Conservation (phyloP, 1,140 invertebrate genomes). For the Lucilia cuprina region DNA sequence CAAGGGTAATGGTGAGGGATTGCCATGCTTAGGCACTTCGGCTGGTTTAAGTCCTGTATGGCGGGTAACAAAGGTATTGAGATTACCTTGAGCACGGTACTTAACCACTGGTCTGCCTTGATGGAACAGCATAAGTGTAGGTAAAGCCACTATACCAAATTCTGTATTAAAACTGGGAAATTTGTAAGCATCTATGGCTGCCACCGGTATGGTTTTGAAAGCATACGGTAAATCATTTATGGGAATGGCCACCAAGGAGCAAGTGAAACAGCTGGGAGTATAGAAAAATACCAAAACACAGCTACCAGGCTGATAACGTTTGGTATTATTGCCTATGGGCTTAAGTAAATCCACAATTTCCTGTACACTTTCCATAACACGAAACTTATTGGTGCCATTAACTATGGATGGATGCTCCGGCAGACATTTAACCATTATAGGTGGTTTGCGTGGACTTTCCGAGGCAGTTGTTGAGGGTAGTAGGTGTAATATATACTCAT, state of each 20-base stretch:
- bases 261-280: constrained; percentile 88
- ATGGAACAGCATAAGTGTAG: constrained; percentile 91
- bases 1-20: constrained; percentile 83
- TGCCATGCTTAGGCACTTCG: constrained; percentile 78
- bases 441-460: constrained; percentile 44
- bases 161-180: constrained; percentile 88
- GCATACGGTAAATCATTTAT: constrained; percentile 84
- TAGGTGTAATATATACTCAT: constrained; percentile 51
- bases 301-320: constrained; percentile 66
- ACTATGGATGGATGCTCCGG: constrained; percentile 26
- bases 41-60: constrained; percentile 76
- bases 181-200: constrained; percentile 88
- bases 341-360: constrained; percentile 61
- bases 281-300: constrained; percentile 90
- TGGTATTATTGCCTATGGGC: constrained; percentile 63
- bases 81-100: constrained; percentile 83
- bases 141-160: constrained; percentile 93
- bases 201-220: constrained; percentile 86
- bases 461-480: constrained; percentile 36
- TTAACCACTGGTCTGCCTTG: constrained; percentile 87
- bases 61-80: constrained; percentile 82
- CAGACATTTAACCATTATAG: constrained; percentile 53
- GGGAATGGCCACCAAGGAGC: constrained; percentile 85
- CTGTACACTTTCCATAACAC: constrained; percentile 52
- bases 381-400: constrained; percentile 41